Evolutionary conservation across 2,888 invertebrate species (phyloP).

Genomic region (Subacronicta megacephala): DNA sequence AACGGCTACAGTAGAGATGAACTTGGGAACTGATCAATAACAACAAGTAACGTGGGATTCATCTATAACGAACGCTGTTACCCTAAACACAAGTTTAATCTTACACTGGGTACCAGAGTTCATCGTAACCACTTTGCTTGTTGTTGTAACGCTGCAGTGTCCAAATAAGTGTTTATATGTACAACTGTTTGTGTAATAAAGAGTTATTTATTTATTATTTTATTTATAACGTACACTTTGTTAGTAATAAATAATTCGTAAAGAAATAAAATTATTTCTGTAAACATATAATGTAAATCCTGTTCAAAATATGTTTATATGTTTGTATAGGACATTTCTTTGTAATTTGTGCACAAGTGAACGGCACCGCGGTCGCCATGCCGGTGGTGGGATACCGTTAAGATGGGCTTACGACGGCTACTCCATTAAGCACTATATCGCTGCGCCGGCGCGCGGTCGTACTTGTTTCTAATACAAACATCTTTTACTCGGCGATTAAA

Average conservation of each 20-base stretch:
- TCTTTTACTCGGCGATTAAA: conserved; percentile 23
- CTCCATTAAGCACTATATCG: conserved; percentile 50
- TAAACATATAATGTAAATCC: neutral
- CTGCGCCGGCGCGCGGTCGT: conserved; percentile 32
- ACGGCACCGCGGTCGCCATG: conserved; percentile 24
- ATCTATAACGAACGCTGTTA: too few relatives aligned
- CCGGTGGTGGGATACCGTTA: conserved; percentile 65
- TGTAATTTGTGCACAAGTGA: conserved; percentile 45
- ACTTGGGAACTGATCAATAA: too few relatives aligned
- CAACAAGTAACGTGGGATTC: neutral
- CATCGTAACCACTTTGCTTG: too few relatives aligned
- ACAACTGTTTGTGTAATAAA: too few relatives aligned
- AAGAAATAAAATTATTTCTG: neutral
- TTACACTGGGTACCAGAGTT: too few relatives aligned
- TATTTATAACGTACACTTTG: too few relatives aligned
- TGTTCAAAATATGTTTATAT: conserved; percentile 1
- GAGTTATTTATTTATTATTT: too few relatives aligned
- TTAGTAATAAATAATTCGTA: neutral
- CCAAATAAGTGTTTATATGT: too few relatives aligned
- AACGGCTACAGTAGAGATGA: neutral
- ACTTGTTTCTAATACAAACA: conserved; percentile 16
- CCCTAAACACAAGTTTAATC: too few relatives aligned
- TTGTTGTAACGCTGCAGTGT: too few relatives aligned
- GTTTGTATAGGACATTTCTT: conserved; percentile 13
- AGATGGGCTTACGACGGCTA: conserved; percentile 63